These are phyloP conservation scores for Drosophila nebulosa DNA, from an alignment of 1,140 invertebrate species.

Conservation along the genomic window DNA sequence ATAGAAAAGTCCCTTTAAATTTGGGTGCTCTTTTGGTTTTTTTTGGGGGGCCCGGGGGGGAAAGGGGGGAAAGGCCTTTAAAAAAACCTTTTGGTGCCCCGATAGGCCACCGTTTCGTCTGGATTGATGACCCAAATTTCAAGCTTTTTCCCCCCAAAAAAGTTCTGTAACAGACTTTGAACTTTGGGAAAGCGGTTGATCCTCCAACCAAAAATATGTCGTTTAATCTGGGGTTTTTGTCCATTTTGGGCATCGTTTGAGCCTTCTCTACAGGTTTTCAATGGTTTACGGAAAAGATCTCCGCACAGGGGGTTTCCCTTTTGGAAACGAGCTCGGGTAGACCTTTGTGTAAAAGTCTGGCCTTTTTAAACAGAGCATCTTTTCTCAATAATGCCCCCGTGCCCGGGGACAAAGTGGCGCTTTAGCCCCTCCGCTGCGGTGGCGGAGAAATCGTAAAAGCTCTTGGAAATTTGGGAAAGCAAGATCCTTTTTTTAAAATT, in stretches of 20 bases:
- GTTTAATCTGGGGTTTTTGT: constrained; percentile 85
- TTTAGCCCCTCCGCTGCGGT: constrained; percentile 88
- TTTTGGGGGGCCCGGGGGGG: constrained; percentile 86
- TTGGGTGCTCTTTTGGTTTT: constrained; percentile 55
- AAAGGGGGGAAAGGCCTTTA: constrained; percentile 88
- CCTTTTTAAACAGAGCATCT: constrained; percentile 88
- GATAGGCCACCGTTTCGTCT: constrained; percentile 88
- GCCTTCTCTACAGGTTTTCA: no score
- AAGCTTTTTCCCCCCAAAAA: constrained; percentile 85
- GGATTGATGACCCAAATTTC: constrained; percentile 89
- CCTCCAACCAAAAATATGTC: constrained; percentile 85
- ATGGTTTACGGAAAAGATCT: no score
- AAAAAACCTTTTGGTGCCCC: no score
- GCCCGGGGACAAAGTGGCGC: constrained; percentile 85
- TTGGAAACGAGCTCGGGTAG: constrained; percentile 90
- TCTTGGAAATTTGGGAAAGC: constrained; percentile 86
- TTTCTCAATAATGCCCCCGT: constrained; percentile 87
- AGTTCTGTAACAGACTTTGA: constrained; percentile 84
- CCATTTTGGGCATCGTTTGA: no score
- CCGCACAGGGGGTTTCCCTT: constrained; percentile 92
- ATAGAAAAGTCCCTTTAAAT: constrained; percentile 81
- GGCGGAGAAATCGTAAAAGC: constrained; percentile 88
- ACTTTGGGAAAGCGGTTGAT: constrained; percentile 86
- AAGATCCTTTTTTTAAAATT: constrained; percentile 92
- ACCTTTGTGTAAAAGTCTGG: constrained; percentile 93